These are phyloP conservation scores for Hippocampus abdominalis DNA, from an alignment of 2,113 vertebrate species.

Conservation along the genomic window DNA sequence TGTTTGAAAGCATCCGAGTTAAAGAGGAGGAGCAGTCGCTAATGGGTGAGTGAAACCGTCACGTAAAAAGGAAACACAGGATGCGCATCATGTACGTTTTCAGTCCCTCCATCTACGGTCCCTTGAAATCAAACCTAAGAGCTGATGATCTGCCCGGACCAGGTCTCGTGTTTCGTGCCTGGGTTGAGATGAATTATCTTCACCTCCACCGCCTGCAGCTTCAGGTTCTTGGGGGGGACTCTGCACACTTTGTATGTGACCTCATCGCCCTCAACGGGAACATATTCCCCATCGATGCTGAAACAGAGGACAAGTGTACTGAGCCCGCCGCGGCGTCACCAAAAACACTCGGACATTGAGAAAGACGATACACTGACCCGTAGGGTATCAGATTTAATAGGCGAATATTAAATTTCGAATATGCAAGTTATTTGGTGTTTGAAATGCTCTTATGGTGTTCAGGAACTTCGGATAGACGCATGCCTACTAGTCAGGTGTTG, in stretches of 20 bases:
- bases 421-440: no score
- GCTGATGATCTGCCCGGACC: constrained; percentile 94
- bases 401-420: no score
- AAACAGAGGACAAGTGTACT: not conserved
- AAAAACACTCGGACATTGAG: not conserved
- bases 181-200: constrained; percentile 91
- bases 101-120: constrained; percentile 16
- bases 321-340: not conserved
- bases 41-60: constrained; percentile 30
- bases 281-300: constrained; percentile 97
- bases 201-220: constrained; percentile 97
- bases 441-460: no score
- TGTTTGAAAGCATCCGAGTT: not conserved
- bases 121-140: constrained; percentile 70
- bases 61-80: constrained; percentile 2
- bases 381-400: not conserved
- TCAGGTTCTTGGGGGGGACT: constrained; percentile 97
- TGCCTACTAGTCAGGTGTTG: no score
- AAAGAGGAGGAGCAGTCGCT: not conserved
- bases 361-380: not conserved
- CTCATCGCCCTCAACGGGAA: constrained; percentile 92
- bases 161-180: constrained; percentile 94
- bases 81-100: constrained; percentile 14
- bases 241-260: constrained; percentile 94
- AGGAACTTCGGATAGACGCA: no score